Evolutionary conservation across 2,888 invertebrate species (phyloP), one percentile per base, ranked within the genome.

Genomic region (Idaea aversata): DNA sequence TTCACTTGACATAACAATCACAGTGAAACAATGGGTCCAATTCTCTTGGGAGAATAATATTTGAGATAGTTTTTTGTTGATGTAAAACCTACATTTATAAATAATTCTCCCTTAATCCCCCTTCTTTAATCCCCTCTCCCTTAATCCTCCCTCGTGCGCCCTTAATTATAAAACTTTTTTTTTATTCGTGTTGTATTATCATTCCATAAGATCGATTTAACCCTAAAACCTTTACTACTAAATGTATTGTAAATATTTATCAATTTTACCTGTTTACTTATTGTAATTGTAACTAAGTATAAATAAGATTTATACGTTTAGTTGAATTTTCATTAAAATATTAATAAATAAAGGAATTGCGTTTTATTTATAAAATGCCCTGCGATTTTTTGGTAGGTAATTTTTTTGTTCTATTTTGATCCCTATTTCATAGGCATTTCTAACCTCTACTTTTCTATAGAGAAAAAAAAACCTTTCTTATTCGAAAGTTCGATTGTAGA

Each of bases 241-340:
- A 78, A 83, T 91, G 15, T n/a, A 25, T 34, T 59, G 90, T 93
- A 91, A 85, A 91, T 90, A 91, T 87, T 83, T 86, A 88, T 81
- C 80, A 85, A 86, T 83, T 86, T 75, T 86, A 90, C 87, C 85
- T 89, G 90, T 91, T 91, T 86, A 72, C 66, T 36, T 67, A 90
- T 85, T 59, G 47, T 47, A 25, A 59, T 59, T 88, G 86, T 91
- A 47, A 7, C 47, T 47, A 91, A 91, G 92, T 93, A 92, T 93
- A 92, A 93, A 92, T 92, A 92, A 92, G 91, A 91, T 93, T 92
- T 92, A 93, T 93, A 93, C 92, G 87, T 92, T 91, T 91, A 92
- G 93, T 93, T 93, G 88, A 92, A 90, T 93, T 92, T 91, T 89
- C 88, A 93, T 90, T 93, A 93, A 92, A 93, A 91, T 84, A 87